A percentile compares a stretch with the other conserved stretches of the same genome.
Evolutionary conservation across 2,797 vertebrate species (phyloP).

Genomic region (Ctenochaetus hawaiiensis): DNA sequence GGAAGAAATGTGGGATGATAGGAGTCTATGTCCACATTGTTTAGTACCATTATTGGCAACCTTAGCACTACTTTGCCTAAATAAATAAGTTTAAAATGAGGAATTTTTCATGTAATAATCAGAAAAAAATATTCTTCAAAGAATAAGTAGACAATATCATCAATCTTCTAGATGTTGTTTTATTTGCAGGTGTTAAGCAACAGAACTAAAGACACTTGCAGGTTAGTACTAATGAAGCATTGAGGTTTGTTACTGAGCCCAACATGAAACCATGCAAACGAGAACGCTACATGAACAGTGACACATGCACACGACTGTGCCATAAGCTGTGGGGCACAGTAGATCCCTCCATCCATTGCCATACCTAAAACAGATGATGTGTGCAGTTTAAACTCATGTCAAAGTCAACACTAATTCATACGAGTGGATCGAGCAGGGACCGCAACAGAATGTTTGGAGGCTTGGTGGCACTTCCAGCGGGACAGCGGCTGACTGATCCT

Average conservation of each 20-base stretch:
- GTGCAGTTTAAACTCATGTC: constrained; percentile 34
- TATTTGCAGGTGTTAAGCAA: neutral
- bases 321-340: constrained; percentile 10
- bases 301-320: constrained; percentile 1
- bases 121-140: neutral
- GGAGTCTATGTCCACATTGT: too few species aligned
- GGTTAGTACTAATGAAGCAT: neutral
- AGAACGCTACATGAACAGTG: neutral
- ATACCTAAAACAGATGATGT: constrained; percentile 44
- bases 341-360: constrained; percentile 1
- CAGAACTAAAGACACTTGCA: neutral
- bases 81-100: neutral
- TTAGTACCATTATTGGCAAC: too few species aligned
- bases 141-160: neutral
- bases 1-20: too few species aligned
- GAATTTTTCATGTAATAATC: too few species aligned
- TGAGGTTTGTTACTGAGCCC: too few species aligned
- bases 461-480: constrained; percentile 48
- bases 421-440: constrained; percentile 24
- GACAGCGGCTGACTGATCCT: constrained; percentile 53
- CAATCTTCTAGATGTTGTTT: neutral
- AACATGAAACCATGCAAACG: too few species aligned
- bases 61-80: neutral
- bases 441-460: constrained; percentile 31
- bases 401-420: constrained; percentile 36